These are phyloP conservation scores for Bugulina stolonifera DNA, from an alignment of 2,888 invertebrate species.

Conservation along the genomic window DNA sequence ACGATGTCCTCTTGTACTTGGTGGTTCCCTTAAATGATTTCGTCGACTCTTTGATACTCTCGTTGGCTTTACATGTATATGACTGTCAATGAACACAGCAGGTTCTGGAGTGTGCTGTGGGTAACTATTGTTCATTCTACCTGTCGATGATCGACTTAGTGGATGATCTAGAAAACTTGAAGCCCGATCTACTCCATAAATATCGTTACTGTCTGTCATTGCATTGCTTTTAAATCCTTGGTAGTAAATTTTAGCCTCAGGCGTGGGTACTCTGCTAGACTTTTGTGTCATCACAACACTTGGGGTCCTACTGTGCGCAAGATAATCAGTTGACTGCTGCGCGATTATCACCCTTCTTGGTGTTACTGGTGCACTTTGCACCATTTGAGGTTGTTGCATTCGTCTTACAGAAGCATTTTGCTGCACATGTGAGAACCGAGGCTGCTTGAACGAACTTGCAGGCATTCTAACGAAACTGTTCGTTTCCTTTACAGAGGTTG, in stretches of 20 bases:
- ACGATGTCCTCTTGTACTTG: not conserved
- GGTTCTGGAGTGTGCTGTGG: not conserved
- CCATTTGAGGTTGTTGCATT: not conserved
- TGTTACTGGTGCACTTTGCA: conserved; percentile 6
- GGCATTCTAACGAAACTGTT: not conserved
- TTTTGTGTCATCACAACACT: not conserved
- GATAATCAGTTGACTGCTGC: not conserved
- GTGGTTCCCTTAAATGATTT: not conserved
- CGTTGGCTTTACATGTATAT: not conserved
- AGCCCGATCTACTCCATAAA: not conserved
- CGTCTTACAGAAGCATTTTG: not conserved
- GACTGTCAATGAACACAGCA: not conserved
- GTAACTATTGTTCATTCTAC: no score
- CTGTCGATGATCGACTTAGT: not conserved
- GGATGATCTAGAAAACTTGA: not conserved
- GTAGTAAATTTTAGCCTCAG: not conserved
- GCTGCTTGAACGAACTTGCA: not conserved
- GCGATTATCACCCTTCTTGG: not conserved
- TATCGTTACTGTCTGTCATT: not conserved
- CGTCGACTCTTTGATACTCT: not conserved
- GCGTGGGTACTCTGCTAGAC: not conserved
- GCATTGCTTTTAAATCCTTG: not conserved
- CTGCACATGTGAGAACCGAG: not conserved
- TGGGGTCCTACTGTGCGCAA: not conserved
- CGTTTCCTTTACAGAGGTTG: not conserved